phyloP scores from a whole-genome alignment of 30 jellyfish, hydroid and myxozoan genomes.

The Aurelia aurita region DNA sequence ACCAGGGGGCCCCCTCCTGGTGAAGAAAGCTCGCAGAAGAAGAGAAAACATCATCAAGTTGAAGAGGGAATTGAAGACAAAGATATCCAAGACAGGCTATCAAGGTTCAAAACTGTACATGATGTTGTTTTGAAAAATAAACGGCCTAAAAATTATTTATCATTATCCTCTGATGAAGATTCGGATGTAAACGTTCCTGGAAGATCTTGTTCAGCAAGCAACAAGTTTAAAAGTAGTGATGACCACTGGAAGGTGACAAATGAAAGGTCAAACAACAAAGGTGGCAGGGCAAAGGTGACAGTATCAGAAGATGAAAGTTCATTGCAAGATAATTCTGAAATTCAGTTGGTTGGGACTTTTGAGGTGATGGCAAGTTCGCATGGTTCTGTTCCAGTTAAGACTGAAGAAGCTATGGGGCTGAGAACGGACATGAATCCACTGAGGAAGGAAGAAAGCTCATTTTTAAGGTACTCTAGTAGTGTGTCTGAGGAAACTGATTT shows the following conservation, averaged over 20 bases:
- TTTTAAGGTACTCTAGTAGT: neutral
- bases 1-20: neutral
- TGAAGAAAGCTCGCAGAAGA: neutral
- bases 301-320: neutral
- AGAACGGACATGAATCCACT: neutral
- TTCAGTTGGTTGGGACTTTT: neutral
- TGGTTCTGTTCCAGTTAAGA: too few relatives aligned
- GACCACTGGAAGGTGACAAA: neutral
- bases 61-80: neutral
- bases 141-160: neutral
- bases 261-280: neutral
- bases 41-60: conserved; percentile 2
- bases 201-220: neutral
- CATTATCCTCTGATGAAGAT: neutral
- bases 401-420: neutral
- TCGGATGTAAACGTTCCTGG: neutral
- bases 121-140: too few relatives aligned
- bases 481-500: neutral
- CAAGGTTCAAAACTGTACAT: neutral
- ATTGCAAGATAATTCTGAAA: neutral
- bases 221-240: neutral
- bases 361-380: neutral
- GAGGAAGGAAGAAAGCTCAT: neutral
- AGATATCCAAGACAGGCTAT: neutral
- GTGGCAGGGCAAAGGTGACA: neutral